Evolutionary conservation across 2,888 invertebrate genomes (phyloP).

Genomic region (Archaeoteleia sp.): DNA sequence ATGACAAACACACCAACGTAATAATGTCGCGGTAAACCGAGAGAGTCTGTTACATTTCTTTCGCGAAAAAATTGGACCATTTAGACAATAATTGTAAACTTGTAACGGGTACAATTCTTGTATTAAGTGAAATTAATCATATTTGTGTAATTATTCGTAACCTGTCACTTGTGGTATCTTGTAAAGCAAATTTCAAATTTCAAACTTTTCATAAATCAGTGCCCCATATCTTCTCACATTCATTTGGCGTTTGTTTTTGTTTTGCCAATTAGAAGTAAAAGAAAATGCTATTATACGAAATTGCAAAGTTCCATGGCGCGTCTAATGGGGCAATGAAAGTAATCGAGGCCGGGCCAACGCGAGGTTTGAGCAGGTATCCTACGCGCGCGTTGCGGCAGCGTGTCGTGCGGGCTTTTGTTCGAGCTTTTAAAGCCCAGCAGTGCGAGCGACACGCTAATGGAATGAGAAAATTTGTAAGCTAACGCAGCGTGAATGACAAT

Average conservation of each 20-base stretch:
- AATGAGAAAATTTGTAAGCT: constrained; percentile 59
- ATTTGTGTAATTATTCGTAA: too few relatives aligned
- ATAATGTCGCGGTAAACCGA: too few relatives aligned
- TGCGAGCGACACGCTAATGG: constrained; percentile 52
- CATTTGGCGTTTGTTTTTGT: too few relatives aligned
- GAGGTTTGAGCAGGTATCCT: constrained; percentile 20
- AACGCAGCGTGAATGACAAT: constrained; percentile 57
- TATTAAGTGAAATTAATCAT: too few relatives aligned
- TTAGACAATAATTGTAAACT: too few relatives aligned
- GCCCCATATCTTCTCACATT: too few relatives aligned
- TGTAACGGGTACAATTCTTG: too few relatives aligned
- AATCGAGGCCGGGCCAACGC: constrained; percentile 9
- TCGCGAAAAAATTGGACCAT: too few relatives aligned
- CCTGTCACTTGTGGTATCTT: too few relatives aligned
- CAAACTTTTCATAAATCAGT: too few relatives aligned
- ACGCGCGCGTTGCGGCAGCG: constrained; percentile 10
- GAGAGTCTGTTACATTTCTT: too few relatives aligned
- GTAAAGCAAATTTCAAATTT: too few relatives aligned
- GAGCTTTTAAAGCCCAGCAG: constrained; percentile 50
- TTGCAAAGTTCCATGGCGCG: constrained; percentile 16
- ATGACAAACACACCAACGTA: constrained; percentile 15
- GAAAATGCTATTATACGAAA: constrained; percentile 16
- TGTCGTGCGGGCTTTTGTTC: constrained; percentile 49
- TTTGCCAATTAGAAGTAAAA: constrained; percentile 23
- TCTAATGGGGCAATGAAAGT: constrained; percentile 28